Evolutionary conservation across 1,140 invertebrate species (phyloP), one percentile per base, ranked within the genome.

Genomic region (Ruditapes philippinarum): DNA sequence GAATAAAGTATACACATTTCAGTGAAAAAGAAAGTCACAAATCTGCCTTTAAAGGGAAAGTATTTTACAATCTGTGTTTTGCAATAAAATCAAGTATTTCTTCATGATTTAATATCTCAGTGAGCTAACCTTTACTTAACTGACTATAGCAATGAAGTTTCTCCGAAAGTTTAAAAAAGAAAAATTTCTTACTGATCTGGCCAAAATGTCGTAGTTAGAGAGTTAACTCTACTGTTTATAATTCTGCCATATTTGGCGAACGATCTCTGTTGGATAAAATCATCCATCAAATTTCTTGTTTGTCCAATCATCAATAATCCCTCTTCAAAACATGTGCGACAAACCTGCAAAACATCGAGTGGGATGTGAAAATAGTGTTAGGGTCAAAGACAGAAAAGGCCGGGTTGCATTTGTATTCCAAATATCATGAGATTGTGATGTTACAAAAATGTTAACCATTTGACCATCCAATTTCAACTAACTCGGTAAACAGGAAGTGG

Each of bases 151-250:
- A 28, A n/a, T n/a, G 25, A n/a, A 28, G 25, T 62, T 62, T n/a
- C 28, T 62, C 9, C 3, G 9, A 5, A 62, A 28, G n/a, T n/a
- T n/a, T n/a, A n/a, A n/a, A n/a, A 62, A 14, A 38, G 4, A 38
- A 38, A 7, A 14, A 7, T 45, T 5, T 54, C 82, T 54, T 70
- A 84, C 82, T 84, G 42, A 70, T 84, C 82, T 3, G 60, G 62
- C 82, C 82, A 84, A 28, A 73, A 84, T 17, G 82, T 73, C 12
- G n/a, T 84, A 19, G 82, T 84, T 4, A 84, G 49, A 4, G 82
- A 49, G 19, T 84, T 54, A 36, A 25, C 28, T 17, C 82, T 28
- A 11, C 74, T 42, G 31, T 31, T 74, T 5, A 84, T 31, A 33
- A 84, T 36, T 54, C 82, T 42, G 0, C 65, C 68, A 62, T 62